phyloP scores from a whole-genome alignment of 2,113 vertebrate genomes.

The Archocentrus centrarchus region DNA sequence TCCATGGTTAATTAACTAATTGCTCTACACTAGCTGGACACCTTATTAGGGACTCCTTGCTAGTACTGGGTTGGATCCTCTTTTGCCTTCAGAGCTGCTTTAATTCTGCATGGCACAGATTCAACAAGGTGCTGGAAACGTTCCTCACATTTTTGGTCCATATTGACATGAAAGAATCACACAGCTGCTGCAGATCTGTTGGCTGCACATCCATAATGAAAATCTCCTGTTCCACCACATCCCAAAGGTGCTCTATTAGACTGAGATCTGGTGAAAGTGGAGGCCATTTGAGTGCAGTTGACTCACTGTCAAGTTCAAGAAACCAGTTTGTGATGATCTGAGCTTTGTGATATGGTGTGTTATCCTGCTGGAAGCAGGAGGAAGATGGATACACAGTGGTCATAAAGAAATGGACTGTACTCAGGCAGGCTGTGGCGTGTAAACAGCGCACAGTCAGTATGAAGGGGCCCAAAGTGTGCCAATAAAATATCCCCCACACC shows the following conservation, averaged over 20 bases:
- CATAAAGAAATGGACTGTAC: not conserved
- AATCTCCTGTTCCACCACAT: not conserved
- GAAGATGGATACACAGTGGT: not conserved
- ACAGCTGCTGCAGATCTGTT: not conserved
- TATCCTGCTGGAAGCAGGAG: not conserved
- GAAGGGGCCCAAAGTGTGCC: not conserved
- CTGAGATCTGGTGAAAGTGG: not conserved
- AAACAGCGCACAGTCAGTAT: not conserved
- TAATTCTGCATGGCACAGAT: not conserved
- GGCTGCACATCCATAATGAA: not conserved
- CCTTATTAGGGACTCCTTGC: not conserved
- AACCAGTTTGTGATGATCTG: too few species aligned
- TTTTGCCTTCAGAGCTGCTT: not conserved
- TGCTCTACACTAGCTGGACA: not conserved
- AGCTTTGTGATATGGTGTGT: not conserved
- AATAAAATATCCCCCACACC: not conserved
- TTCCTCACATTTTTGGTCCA: not conserved
- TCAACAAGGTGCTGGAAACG: not conserved
- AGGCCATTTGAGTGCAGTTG: not conserved
- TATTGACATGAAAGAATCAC: not conserved
- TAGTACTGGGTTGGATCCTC: not conserved
- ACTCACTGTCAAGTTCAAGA: not conserved
- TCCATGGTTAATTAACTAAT: not conserved
- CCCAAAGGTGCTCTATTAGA: not conserved
- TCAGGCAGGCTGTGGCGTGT: not conserved